These are phyloP conservation scores for Acanthurus lineatus DNA, from an alignment of 2,797 vertebrate genomes.

Conservation along the genomic window DNA sequence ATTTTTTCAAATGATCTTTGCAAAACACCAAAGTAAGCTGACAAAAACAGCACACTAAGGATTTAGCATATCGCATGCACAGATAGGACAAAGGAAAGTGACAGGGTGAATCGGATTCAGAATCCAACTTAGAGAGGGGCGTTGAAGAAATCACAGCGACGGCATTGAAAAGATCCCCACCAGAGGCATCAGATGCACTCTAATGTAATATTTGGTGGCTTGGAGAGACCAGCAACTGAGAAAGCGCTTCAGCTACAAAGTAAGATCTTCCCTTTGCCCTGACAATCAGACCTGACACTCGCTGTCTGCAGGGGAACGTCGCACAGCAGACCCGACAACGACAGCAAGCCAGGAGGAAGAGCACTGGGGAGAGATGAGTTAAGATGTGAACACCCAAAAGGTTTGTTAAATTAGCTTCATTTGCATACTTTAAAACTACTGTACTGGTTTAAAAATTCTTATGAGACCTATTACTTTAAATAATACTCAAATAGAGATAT, in stretches of 20 bases:
- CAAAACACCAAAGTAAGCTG: background rate
- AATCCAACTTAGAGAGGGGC: slow-evolving; percentile 15
- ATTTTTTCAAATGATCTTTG: background rate
- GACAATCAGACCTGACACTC: slow-evolving; percentile 64
- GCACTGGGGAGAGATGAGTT: background rate
- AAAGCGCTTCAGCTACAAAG: slow-evolving; percentile 31
- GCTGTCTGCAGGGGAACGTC: slow-evolving; percentile 48
- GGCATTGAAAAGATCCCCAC: slow-evolving; percentile 21
- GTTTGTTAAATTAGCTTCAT: background rate
- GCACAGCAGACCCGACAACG: slow-evolving; percentile 18
- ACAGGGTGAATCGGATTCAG: slow-evolving; percentile 25
- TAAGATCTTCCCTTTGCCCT: slow-evolving; percentile 55
- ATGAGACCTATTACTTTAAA: background rate
- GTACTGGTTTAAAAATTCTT: background rate
- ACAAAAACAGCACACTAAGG: background rate
- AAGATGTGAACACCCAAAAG: background rate
- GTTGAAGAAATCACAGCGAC: slow-evolving; percentile 33
- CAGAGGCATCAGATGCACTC: slow-evolving; percentile 30
- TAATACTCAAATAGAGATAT: background rate
- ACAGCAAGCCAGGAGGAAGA: background rate
- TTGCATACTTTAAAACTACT: background rate
- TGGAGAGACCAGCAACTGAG: slow-evolving; percentile 26
- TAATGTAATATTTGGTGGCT: slow-evolving; percentile 17
- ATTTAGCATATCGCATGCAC: slow-evolving; percentile 10
- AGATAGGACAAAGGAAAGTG: slow-evolving; percentile 17